These are phyloP conservation scores for Tachina fera DNA, from an alignment of 2,888 invertebrate species.

Conservation along the genomic window DNA sequence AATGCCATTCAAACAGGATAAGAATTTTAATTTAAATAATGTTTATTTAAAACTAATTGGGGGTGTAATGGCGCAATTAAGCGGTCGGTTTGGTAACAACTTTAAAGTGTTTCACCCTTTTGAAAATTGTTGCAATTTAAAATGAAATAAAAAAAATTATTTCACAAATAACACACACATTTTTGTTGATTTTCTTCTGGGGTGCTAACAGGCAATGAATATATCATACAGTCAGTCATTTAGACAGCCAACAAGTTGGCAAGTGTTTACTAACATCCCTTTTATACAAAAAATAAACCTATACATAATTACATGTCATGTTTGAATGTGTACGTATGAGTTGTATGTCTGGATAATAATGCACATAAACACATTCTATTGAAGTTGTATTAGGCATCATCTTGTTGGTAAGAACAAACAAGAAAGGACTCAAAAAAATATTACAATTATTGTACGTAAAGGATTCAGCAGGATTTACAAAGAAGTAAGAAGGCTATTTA, in stretches of 20 bases:
- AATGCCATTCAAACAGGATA: conserved; percentile 6
- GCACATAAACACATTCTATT: conserved; percentile 24
- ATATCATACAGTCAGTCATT: conserved; percentile 34
- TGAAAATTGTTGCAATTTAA: conserved; percentile 62
- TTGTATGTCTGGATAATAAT: conserved; percentile 47
- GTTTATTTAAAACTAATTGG: conserved; percentile 81
- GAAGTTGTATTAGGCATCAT: conserved; percentile 67
- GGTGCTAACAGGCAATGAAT: conserved; percentile 75
- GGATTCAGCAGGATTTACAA: conserved; percentile 68
- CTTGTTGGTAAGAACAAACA: conserved; percentile 50
- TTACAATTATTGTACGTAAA: conserved; percentile 69
- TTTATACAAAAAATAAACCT: conserved; percentile 51
- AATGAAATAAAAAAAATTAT: conserved; percentile 50
- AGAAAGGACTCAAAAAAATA: conserved; percentile 64
- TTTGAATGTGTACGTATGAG: conserved; percentile 6
- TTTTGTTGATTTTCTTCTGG: conserved; percentile 70
- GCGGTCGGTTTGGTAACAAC: conserved; percentile 77
- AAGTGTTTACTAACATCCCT: conserved; percentile 65
- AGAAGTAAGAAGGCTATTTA: conserved; percentile 60
- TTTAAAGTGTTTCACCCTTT: conserved; percentile 76
- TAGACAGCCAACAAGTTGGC: conserved; percentile 41
- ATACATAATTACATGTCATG: conserved; percentile 62
- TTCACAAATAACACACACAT: conserved; percentile 53
- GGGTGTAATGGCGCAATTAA: conserved; percentile 82
- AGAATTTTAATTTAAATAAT: conserved; percentile 68